Evolutionary conservation across 2,888 invertebrate species (phyloP).

Genomic region (Oscheius sp.): DNA sequence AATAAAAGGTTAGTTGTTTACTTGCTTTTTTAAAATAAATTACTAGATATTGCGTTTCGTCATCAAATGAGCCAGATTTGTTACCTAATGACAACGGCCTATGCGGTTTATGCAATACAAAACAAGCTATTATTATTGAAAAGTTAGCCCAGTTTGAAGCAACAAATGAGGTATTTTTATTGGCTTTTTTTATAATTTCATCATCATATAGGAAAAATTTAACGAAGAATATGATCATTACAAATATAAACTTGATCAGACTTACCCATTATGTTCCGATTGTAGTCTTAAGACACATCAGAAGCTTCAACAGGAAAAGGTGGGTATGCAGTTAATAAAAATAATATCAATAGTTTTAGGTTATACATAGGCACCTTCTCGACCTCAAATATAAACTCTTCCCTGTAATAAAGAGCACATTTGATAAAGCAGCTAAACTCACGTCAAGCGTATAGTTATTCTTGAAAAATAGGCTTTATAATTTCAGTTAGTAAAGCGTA

Average conservation of each 20-base stretch:
- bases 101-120: conserved; percentile 50
- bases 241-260: conserved; percentile 43
- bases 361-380: background rate
- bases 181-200: background rate
- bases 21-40: background rate
- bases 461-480: background rate
- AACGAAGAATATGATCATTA: conserved; percentile 54
- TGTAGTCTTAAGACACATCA: conserved; percentile 51
- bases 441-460: background rate
- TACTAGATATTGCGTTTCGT: conserved; percentile 1
- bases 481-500: conserved; percentile 4
- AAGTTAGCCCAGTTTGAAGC: conserved; percentile 52
- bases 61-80: background rate
- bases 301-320: conserved; percentile 48
- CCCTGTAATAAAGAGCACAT: conserved; percentile 1
- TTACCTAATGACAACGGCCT: conserved; percentile 41
- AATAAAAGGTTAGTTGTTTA: conserved; percentile 8
- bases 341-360: background rate
- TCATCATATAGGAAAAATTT: conserved; percentile 43
- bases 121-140: conserved; percentile 46
- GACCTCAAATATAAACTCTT: conserved; percentile 15
- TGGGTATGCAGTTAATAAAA: background rate
- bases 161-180: conserved; percentile 47
- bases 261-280: conserved; percentile 50
- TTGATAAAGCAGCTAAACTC: background rate